Evolutionary conservation across 2,113 vertebrate species (phyloP).

Genomic region (Fregata magnificens): DNA sequence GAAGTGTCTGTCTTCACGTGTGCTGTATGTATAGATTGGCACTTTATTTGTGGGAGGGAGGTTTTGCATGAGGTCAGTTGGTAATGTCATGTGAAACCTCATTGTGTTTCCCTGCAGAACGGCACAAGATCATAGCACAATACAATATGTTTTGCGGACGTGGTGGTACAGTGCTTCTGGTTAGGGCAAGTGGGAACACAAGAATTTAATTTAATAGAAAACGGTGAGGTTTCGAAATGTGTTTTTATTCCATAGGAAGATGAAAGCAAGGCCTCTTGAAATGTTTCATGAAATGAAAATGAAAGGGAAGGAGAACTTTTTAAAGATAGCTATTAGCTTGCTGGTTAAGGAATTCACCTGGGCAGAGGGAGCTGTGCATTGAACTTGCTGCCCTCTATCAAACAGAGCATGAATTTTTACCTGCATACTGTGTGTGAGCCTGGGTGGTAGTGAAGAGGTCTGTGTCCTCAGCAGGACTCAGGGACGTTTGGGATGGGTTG

Average conservation of each 20-base stretch:
- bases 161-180: neutral
- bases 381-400: neutral
- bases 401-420: neutral
- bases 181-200: neutral
- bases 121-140: neutral
- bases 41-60: neutral
- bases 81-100: neutral
- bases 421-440: accelerated
- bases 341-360: neutral
- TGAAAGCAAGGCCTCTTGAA: neutral
- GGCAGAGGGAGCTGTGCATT: neutral
- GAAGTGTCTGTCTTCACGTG: neutral
- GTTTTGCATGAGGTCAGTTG: neutral
- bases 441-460: neutral
- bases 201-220: neutral
- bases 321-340: neutral
- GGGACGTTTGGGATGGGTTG: neutral
- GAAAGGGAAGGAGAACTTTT: neutral
- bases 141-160: neutral
- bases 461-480: neutral
- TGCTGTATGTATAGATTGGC: neutral
- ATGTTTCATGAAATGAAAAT: neutral
- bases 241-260: neutral
- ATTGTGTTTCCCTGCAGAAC: neutral
- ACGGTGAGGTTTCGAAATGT: neutral